Evolutionary conservation across 2,888 invertebrate species (phyloP).

Genomic region (Nudaria mundana): DNA sequence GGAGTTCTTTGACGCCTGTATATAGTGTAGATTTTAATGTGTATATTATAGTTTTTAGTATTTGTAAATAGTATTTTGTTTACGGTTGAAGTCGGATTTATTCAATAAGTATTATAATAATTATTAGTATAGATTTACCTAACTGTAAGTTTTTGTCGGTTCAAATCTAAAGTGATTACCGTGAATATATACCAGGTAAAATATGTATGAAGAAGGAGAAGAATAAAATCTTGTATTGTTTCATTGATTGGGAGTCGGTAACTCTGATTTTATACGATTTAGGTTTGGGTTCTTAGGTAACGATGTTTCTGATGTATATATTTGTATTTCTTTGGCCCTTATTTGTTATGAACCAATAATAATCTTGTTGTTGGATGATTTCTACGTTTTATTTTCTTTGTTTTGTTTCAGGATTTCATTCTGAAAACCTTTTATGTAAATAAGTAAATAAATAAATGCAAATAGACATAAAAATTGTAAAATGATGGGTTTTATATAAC

Average conservation of each 20-base stretch:
- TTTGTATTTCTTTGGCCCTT: constrained; percentile 7
- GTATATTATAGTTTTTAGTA: too few relatives aligned
- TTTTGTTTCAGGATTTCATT: too few relatives aligned
- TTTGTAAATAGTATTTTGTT: too few relatives aligned
- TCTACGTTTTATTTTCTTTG: neutral
- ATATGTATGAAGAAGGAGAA: constrained; percentile 51
- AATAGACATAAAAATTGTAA: too few relatives aligned
- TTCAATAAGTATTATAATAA: too few relatives aligned
- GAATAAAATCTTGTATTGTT: constrained; percentile 44
- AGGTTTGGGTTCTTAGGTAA: constrained; percentile 20
- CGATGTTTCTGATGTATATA: constrained; percentile 22
- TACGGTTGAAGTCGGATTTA: too few relatives aligned
- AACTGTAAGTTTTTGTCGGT: constrained; percentile 24
- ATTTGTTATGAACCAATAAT: constrained; percentile 17
- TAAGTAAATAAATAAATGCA: too few relatives aligned
- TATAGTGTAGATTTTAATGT: too few relatives aligned
- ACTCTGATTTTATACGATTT: constrained; percentile 24
- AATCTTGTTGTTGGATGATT: constrained; percentile 13
- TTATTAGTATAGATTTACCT: too few relatives aligned
- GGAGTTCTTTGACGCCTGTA: too few relatives aligned
- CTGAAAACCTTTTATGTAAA: too few relatives aligned
- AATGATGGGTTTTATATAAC: too few relatives aligned
- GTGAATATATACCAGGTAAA: constrained; percentile 32
- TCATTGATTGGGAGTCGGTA: constrained; percentile 41
- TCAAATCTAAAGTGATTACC: constrained; percentile 28